Conservation (phyloP, 2,113 vertebrate species). For the Aptenodytes patagonicus region DNA sequence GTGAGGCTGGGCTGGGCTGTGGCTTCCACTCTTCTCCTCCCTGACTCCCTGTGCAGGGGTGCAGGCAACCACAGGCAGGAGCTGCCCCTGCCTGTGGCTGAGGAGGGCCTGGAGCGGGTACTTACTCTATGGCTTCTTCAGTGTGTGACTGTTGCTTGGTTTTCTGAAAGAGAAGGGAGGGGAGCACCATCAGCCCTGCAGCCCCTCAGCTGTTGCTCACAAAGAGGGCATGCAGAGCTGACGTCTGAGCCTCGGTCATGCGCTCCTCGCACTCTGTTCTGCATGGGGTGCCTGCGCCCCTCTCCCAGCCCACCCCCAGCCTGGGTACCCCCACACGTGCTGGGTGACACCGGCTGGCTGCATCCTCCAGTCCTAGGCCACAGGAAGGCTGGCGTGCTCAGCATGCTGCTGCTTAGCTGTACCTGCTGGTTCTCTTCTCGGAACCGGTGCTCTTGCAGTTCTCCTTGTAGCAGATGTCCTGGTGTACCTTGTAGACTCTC, state of each 20-base stretch:
- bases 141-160: conserved; percentile 67
- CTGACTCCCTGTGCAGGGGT: rapidly evolving
- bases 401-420: rapidly evolving
- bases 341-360: neutral
- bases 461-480: conserved; percentile 89
- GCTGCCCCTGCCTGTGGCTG: neutral
- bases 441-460: conserved; percentile 78
- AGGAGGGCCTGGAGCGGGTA: neutral
- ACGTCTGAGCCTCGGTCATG: rapidly evolving
- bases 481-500: conserved; percentile 86
- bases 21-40: neutral
- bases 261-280: rapidly evolving
- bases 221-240: neutral
- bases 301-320: neutral
- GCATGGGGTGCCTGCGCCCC: too few species aligned
- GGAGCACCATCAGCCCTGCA: neutral
- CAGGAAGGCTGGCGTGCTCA: rapidly evolving
- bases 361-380: neutral
- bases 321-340: rapidly evolving
- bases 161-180: conserved; percentile 66
- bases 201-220: rapidly evolving
- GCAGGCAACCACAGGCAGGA: neutral
- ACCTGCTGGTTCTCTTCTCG: conserved; percentile 77
- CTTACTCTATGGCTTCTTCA: conserved; percentile 67
- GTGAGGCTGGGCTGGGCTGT: rapidly evolving